These are phyloP conservation scores for Trichonephila clavata DNA, from an alignment of 1,140 invertebrate genomes.

Conservation along the genomic window DNA sequence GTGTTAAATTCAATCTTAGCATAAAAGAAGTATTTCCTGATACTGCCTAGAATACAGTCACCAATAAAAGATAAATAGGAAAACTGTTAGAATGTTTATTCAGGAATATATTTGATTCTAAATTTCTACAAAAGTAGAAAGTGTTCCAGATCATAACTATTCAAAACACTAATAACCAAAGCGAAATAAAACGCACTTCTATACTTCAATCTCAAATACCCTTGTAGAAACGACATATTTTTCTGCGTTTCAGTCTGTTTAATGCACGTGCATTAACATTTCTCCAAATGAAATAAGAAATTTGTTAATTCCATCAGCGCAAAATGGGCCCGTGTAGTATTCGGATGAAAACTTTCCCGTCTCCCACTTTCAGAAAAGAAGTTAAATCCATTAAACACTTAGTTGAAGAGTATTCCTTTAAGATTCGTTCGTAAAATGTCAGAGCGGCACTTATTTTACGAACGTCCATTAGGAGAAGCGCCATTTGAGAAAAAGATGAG, in stretches of 20 bases:
- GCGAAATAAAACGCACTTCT: not conserved
- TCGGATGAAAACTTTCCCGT: not conserved
- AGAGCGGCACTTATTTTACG: not conserved
- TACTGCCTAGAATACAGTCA: no score
- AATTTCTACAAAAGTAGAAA: no score
- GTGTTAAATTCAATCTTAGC: no score
- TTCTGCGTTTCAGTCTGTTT: not conserved
- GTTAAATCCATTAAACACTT: slow-evolving; percentile 18
- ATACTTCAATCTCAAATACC: not conserved
- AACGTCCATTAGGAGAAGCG: not conserved
- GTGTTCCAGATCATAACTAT: no score
- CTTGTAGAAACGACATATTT: not conserved
- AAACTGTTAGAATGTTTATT: no score
- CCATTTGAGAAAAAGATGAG: not conserved
- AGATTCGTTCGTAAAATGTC: not conserved
- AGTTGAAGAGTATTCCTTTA: not conserved
- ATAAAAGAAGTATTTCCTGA: no score
- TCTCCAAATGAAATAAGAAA: not conserved
- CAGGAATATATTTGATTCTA: no score
- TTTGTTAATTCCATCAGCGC: not conserved
- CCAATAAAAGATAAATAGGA: no score
- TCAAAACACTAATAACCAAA: not conserved
- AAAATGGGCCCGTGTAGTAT: not conserved
- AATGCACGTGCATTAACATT: not conserved
- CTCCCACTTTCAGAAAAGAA: not conserved